phyloP scores from a whole-genome alignment of 2,888 invertebrate genomes.

The Cantharis lateralis region DNA sequence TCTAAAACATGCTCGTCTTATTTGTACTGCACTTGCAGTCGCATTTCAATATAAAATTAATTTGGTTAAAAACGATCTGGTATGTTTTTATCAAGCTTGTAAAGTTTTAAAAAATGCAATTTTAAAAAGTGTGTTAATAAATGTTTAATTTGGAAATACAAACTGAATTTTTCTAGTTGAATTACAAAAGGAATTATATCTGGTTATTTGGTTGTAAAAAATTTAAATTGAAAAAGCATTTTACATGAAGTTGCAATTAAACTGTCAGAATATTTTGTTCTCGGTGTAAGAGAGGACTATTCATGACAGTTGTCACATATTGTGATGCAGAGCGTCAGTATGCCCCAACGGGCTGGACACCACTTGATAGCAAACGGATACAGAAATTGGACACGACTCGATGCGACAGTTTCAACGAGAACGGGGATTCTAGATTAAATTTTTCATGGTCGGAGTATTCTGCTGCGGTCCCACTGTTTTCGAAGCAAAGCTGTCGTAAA shows the following conservation, averaged over 20 bases:
- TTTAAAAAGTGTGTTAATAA: neutral
- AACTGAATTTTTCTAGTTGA: neutral
- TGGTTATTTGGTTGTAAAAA: neutral
- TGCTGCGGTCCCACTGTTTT: slow-evolving; percentile 39
- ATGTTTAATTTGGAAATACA: neutral
- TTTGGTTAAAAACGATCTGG: neutral
- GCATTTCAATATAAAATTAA: neutral
- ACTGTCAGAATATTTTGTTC: slow-evolving; percentile 26
- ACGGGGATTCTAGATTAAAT: slow-evolving; percentile 49
- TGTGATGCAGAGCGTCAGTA: slow-evolving; percentile 36
- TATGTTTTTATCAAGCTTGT: neutral
- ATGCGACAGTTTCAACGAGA: slow-evolving; percentile 42
- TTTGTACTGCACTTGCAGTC: neutral
- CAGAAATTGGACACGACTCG: slow-evolving; percentile 31
- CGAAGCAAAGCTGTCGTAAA: slow-evolving; percentile 37
- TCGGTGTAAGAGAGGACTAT: slow-evolving; percentile 16
- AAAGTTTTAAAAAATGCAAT: neutral
- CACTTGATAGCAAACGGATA: slow-evolving; percentile 41
- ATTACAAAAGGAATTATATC: neutral
- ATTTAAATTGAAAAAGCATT: slow-evolving; percentile 5
- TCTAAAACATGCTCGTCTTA: neutral
- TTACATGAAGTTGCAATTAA: slow-evolving; percentile 25
- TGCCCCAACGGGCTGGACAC: slow-evolving; percentile 39
- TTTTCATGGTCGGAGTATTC: slow-evolving; percentile 48
- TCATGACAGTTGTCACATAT: slow-evolving; percentile 42